phyloP scores from a whole-genome alignment of 23 tunicate genomes.

The Diplosoma virens region DNA sequence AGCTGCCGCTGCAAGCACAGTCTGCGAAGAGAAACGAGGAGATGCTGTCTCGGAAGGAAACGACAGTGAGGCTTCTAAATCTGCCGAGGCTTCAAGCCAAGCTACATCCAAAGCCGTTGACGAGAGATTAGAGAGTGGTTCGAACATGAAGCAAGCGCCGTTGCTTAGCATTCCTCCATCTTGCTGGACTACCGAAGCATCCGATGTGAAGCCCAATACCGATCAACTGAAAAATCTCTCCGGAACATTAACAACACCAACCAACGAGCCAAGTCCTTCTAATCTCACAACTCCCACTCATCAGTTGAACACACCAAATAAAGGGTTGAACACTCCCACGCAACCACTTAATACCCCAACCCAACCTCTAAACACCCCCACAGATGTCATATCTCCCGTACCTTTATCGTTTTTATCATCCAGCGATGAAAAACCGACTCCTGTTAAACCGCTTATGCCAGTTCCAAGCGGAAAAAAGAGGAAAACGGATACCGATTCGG shows the following conservation, averaged over 20 bases:
- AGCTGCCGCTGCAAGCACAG: too few species aligned
- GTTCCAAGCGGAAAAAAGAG: slow-evolving; percentile 47
- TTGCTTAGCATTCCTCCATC: slow-evolving; percentile 52
- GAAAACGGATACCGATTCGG: slow-evolving; percentile 13
- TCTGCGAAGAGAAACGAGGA: too few species aligned
- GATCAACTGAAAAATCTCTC: slow-evolving; percentile 64
- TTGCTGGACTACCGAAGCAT: slow-evolving; percentile 36
- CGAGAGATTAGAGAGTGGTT: not conserved
- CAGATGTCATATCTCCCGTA: slow-evolving; percentile 14
- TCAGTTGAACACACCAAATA: slow-evolving; percentile 47
- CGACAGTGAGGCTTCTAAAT: not conserved
- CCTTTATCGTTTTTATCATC: not conserved
- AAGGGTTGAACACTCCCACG: slow-evolving; percentile 58
- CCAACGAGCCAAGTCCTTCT: slow-evolving; percentile 32
- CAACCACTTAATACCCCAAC: slow-evolving; percentile 55
- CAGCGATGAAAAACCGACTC: slow-evolving; percentile 17
- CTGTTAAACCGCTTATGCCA: slow-evolving; percentile 42
- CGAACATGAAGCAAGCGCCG: slow-evolving; percentile 41
- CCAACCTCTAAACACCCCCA: slow-evolving; percentile 59
- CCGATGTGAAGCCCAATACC: slow-evolving; percentile 16
- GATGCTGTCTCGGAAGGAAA: not conserved
- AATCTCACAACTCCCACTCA: slow-evolving; percentile 50
- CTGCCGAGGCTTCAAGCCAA: too few species aligned
- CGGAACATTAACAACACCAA: slow-evolving; percentile 61
- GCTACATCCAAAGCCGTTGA: too few species aligned